A percentile compares a stretch with the other conserved stretches of the same genome.
Evolutionary conservation across 2,113 vertebrate species (phyloP).

Genomic region (Chauna torquata): DNA sequence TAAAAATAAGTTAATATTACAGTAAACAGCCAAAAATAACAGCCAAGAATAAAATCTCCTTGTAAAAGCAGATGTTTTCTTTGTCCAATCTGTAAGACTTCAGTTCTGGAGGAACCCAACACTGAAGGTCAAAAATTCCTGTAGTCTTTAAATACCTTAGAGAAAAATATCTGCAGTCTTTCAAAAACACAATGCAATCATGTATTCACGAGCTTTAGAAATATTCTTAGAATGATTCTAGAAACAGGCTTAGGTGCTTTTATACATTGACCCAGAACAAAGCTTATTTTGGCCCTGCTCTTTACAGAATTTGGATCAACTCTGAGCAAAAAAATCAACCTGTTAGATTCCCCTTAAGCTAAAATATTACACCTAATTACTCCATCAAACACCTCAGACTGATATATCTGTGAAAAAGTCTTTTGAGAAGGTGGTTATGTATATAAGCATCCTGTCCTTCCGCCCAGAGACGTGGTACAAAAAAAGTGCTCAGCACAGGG

Average conservation of each 20-base stretch:
- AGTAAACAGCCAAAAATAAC: background rate
- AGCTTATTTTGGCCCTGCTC: background rate
- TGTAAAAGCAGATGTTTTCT: background rate
- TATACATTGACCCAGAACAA: background rate
- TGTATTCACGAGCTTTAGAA: background rate
- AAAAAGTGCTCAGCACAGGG: background rate
- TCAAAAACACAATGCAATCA: background rate
- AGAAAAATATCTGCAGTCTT: background rate
- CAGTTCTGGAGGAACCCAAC: background rate
- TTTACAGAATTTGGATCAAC: background rate
- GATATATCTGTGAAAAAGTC: background rate
- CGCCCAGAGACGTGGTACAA: background rate
- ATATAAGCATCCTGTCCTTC: background rate
- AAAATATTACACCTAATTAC: background rate
- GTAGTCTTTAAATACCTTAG: background rate
- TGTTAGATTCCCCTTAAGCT: background rate
- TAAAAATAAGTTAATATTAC: background rate
- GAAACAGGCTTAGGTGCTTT: background rate
- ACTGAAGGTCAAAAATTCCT: background rate
- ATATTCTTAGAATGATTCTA: background rate
- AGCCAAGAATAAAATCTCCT: background rate
- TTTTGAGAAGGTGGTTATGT: background rate
- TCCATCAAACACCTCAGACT: background rate
- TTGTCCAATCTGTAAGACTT: background rate
- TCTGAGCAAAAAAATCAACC: background rate